Evolutionary conservation across 2,797 vertebrate genomes (phyloP).

Genomic region (Serranus cabrilla): DNA sequence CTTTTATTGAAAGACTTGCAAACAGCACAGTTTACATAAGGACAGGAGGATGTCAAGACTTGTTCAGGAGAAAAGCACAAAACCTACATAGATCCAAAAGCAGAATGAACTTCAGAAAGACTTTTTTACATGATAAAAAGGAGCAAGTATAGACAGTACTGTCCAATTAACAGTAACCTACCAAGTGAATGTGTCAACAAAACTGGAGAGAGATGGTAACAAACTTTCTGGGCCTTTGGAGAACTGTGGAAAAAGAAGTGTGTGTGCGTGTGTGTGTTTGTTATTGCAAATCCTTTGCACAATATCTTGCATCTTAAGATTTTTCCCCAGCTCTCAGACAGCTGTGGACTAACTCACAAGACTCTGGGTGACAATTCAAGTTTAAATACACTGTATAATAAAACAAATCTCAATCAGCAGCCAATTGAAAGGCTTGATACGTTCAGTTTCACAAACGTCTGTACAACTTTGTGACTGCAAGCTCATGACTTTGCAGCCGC

Average conservation of each 20-base stretch:
- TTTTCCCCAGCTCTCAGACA: slow-evolving; percentile 22
- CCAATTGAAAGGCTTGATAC: slow-evolving; percentile 26
- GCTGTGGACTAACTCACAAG: slow-evolving; percentile 39
- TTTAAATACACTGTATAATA: slow-evolving; percentile 51
- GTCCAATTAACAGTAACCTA: slow-evolving; percentile 37
- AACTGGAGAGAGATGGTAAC: slow-evolving; percentile 45
- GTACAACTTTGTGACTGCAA: slow-evolving; percentile 52
- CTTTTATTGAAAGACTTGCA: slow-evolving; percentile 86
- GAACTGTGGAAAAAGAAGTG: slow-evolving; percentile 10
- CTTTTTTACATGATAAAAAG: slow-evolving; percentile 47
- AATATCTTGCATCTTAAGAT: slow-evolving; percentile 45
- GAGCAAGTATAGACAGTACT: slow-evolving; percentile 47
- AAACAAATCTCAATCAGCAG: slow-evolving; percentile 44
- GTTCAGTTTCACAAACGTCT: slow-evolving; percentile 37
- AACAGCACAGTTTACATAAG: slow-evolving; percentile 77
- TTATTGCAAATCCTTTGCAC: slow-evolving; percentile 66
- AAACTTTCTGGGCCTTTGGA: slow-evolving; percentile 27
- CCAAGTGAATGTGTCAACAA: slow-evolving; percentile 51
- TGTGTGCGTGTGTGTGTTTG: slow-evolving; percentile 1
- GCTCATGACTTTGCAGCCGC: slow-evolving; percentile 33
- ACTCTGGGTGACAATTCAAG: slow-evolving; percentile 51
- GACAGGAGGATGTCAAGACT: slow-evolving; percentile 56
- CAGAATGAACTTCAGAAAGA: slow-evolving; percentile 50
- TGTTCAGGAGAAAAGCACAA: slow-evolving; percentile 68
- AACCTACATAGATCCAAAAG: slow-evolving; percentile 66